phyloP scores from a whole-genome alignment of 1,140 invertebrate species.

The Eurosta solidaginis region DNA sequence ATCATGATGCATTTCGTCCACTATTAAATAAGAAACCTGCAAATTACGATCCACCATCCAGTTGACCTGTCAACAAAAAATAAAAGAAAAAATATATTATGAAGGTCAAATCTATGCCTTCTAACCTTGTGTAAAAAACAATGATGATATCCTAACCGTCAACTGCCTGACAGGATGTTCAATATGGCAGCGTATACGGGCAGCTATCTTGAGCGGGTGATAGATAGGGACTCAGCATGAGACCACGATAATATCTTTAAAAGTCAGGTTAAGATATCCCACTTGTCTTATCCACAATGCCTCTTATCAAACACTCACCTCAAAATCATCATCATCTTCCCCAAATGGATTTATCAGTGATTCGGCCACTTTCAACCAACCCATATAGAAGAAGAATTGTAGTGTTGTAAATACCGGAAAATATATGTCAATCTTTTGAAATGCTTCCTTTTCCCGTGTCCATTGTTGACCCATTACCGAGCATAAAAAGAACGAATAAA shows the following conservation, averaged over 20 bases:
- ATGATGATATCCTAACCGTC: no score
- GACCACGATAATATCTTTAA: no score
- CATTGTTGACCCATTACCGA: conserved; percentile 79
- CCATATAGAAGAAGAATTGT: conserved; percentile 86
- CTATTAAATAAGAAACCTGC: conserved; percentile 86
- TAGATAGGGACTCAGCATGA: no score
- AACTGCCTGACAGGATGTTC: no score
- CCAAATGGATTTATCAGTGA: conserved; percentile 84
- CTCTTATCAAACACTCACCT: no score
- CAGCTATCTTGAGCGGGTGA: no score
- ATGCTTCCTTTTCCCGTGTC: conserved; percentile 63
- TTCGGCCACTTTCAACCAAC: conserved; percentile 86
- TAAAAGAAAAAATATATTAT: background rate
- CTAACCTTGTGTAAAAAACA: no score
- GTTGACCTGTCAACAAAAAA: conserved; percentile 85
- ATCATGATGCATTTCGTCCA: conserved; percentile 91
- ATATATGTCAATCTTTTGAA: conserved; percentile 70
- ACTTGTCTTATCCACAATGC: no score
- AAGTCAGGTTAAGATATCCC: background rate
- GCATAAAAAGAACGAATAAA: conserved; percentile 87
- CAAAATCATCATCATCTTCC: conserved; percentile 80
- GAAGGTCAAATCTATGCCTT: no score
- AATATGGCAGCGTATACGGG: no score
- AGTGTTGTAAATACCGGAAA: conserved; percentile 86
- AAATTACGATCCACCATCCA: conserved; percentile 89